Evolutionary conservation across 2,888 invertebrate genomes (phyloP), one percentile per base, ranked within the genome.

Genomic region (Xestoiulus laeticollis): DNA sequence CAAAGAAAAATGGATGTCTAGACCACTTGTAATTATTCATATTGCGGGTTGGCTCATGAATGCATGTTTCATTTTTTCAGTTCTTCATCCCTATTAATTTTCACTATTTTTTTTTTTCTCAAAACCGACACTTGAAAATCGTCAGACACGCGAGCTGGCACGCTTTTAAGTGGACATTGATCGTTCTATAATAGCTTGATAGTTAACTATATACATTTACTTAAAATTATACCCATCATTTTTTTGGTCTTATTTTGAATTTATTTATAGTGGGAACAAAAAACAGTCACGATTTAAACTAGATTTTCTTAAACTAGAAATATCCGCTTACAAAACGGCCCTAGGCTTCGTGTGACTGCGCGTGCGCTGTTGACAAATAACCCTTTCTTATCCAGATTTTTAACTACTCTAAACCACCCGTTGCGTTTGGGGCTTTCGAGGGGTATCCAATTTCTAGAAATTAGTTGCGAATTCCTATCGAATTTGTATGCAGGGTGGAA

Each of bases 391-490:
- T 1, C 38, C 38, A 38, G 6, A 38, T 38, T 59, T 59, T 68
- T 68, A 68, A 68, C 68, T 68, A 68, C 68, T 26, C 10, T 68
- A n/a, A n/a, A 68, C 68, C 68, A 26, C 68, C 68, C 68, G 68
- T 68, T 68, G 68, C 1, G 68, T 22, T 68, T 68, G 26, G 26
- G 22, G 26, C 10, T 5, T 26, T 68, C 26, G 68, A 26, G 26
- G 12, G 26, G 10, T 68, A 68, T 68, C 12, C 2, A 26, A 68
- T 68, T 68, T 68, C 68, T 2, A 0, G 26, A 68, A 68, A 68
- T 68, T 68, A 68, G 68, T 22, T 68, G 26, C 68, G 10, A 68
- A 68, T 68, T 68, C 68, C 68, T 5, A 68, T 26, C 68, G n/a
- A 26, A 68, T 68, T 68, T 26, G 68, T 22, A 68, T 68, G 68